Percentiles rank a stretch among this genome's conserved stretches.
These are phyloP conservation scores for Heliocidaris erythrogramma DNA, from an alignment of 35 echinoderm and acorn worm genomes.

Conservation along the genomic window DNA sequence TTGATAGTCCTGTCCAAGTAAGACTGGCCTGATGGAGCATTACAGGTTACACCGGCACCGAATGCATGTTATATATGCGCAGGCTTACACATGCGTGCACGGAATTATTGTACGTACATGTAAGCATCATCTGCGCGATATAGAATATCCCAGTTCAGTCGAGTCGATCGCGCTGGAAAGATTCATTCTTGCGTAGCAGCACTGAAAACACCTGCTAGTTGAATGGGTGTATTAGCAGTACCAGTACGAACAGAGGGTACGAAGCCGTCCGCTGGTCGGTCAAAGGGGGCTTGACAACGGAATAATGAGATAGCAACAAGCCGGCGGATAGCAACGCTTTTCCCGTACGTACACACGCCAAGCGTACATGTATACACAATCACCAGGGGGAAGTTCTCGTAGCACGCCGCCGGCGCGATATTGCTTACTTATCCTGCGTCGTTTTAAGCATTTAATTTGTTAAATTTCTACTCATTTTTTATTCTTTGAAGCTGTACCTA, in stretches of 20 bases:
- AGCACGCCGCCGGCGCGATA: background rate
- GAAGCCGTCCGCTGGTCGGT: background rate
- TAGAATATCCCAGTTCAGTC: background rate
- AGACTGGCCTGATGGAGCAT: too few species aligned
- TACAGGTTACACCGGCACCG: too few species aligned
- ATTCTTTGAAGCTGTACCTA: background rate
- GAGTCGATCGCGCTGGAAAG: background rate
- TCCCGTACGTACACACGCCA: conserved; percentile 19
- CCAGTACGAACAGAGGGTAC: conserved; percentile 20
- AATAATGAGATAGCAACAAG: conserved; percentile 54
- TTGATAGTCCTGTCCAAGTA: too few species aligned
- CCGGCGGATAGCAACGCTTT: conserved; percentile 45
- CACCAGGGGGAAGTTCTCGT: background rate
- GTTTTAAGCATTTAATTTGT: background rate
- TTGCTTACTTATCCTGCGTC: background rate
- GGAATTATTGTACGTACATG: too few species aligned
- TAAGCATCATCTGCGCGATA: background rate
- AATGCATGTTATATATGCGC: too few species aligned
- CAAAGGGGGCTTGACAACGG: conserved; percentile 56
- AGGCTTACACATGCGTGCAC: background rate
- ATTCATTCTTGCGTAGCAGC: conserved; percentile 9
- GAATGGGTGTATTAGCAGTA: background rate
- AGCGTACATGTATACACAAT: background rate
- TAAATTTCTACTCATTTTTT: background rate
- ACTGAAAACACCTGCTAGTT: background rate